Evolutionary conservation across 2,113 vertebrate species (phyloP).

Genomic region (Puffinus mauretanicus): DNA sequence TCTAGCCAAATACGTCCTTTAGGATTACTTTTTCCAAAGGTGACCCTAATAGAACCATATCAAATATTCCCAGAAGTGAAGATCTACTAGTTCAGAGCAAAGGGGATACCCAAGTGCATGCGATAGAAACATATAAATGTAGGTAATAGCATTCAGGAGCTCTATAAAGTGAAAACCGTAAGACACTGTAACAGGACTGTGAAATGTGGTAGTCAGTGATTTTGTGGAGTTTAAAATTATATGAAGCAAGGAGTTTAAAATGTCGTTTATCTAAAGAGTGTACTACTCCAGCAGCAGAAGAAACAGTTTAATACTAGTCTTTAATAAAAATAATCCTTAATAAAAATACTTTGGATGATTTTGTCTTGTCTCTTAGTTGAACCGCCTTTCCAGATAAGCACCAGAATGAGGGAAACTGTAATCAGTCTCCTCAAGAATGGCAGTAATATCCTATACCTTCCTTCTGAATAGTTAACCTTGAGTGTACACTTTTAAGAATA

Average conservation of each 20-base stretch:
- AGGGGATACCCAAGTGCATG: background rate
- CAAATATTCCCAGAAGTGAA: background rate
- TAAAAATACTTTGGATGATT: background rate
- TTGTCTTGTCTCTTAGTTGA: background rate
- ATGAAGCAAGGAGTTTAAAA: constrained; percentile 6
- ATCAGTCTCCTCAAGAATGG: background rate
- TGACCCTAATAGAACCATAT: background rate
- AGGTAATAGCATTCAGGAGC: background rate
- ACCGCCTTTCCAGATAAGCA: background rate
- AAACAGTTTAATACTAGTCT: background rate
- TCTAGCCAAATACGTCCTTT: background rate
- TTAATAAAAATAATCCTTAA: background rate
- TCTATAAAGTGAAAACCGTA: background rate
- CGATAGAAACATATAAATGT: background rate
- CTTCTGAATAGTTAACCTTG: background rate
- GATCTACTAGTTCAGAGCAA: background rate
- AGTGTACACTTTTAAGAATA: background rate
- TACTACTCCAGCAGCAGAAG: background rate
- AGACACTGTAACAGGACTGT: background rate
- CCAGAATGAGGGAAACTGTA: background rate
- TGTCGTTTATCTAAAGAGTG: background rate
- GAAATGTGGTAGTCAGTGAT: background rate
- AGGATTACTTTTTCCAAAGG: constrained; percentile 12
- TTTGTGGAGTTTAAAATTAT: constrained; percentile 17
- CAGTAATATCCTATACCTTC: background rate